These are phyloP conservation scores for Papilio polytes DNA, from an alignment of 1,140 invertebrate species.

Conservation along the genomic window DNA sequence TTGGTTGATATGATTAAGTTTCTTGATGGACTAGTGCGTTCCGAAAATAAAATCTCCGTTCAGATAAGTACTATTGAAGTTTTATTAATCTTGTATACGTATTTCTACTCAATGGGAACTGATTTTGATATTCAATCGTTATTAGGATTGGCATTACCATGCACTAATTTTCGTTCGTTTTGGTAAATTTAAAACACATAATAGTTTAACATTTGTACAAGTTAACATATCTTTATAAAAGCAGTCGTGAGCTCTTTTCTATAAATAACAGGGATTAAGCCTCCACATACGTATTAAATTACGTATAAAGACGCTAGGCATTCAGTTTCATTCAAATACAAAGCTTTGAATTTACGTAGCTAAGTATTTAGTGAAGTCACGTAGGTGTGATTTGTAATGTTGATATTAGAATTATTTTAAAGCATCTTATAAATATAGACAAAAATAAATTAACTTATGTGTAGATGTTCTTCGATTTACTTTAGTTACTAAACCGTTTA, in stretches of 20 bases:
- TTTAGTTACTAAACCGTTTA: background rate
- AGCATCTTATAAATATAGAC: background rate
- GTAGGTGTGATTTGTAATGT: conserved; percentile 37
- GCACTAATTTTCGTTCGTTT: background rate
- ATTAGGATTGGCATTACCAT: background rate
- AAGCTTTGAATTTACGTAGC: conserved; percentile 19
- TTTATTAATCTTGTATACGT: conserved; percentile 43
- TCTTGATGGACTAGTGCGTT: conserved; percentile 47
- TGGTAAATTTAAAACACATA: background rate
- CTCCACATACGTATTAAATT: conserved; percentile 42
- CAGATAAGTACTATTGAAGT: conserved; percentile 34
- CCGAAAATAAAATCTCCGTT: conserved; percentile 39
- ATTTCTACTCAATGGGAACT: background rate
- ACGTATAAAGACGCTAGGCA: conserved; percentile 39
- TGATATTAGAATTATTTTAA: conserved; percentile 17
- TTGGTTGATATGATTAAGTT: conserved; percentile 56
- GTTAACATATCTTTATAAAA: conserved; percentile 27
- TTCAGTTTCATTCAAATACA: conserved; percentile 26
- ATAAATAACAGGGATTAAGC: conserved; percentile 47
- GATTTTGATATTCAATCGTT: background rate
- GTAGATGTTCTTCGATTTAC: background rate
- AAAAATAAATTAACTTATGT: background rate
- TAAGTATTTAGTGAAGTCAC: conserved; percentile 16
- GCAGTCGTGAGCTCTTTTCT: conserved; percentile 22
- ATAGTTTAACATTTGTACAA: background rate